These are phyloP conservation scores for Zaprionus inermis DNA, from an alignment of 1,140 invertebrate species.

Conservation along the genomic window DNA sequence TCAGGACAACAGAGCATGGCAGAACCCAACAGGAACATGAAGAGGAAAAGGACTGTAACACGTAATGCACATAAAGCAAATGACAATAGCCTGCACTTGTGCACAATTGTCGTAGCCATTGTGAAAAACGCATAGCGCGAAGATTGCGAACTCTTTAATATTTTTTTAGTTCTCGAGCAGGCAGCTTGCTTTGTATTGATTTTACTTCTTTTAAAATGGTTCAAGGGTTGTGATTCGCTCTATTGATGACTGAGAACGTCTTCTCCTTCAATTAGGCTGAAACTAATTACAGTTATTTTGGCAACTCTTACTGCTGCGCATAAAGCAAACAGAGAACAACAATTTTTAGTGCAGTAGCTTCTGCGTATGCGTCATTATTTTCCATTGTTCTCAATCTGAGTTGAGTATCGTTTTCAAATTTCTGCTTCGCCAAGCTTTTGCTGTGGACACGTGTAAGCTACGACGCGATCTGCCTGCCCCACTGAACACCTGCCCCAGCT, in stretches of 20 bases:
- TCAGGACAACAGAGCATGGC: too few relatives aligned
- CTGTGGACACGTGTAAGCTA: constrained; percentile 19
- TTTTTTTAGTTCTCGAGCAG: too few relatives aligned
- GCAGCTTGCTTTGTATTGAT: too few relatives aligned
- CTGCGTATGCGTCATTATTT: constrained; percentile 62
- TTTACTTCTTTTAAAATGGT: too few relatives aligned
- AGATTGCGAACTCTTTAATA: neutral
- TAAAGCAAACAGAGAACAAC: too few relatives aligned
- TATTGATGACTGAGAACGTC: too few relatives aligned
- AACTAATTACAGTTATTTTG: too few relatives aligned
- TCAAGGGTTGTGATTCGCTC: too few relatives aligned
- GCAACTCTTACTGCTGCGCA: too few relatives aligned
- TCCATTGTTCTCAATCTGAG: constrained; percentile 5
- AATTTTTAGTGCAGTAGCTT: constrained; percentile 13
- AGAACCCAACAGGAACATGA: neutral
- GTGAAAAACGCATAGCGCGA: neutral
- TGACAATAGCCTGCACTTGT: constrained; percentile 4
- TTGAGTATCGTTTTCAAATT: constrained; percentile 21
- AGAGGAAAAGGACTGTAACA: constrained; percentile 5
- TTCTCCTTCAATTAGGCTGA: too few relatives aligned
- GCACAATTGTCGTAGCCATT: constrained; percentile 16
- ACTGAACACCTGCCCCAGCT: neutral
- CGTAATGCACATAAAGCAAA: constrained; percentile 13
- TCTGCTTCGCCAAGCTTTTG: constrained; percentile 13
- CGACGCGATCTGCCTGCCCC: neutral